Evolutionary conservation across 2,888 invertebrate genomes (phyloP).

Genomic region (Scrobipalpa costella): DNA sequence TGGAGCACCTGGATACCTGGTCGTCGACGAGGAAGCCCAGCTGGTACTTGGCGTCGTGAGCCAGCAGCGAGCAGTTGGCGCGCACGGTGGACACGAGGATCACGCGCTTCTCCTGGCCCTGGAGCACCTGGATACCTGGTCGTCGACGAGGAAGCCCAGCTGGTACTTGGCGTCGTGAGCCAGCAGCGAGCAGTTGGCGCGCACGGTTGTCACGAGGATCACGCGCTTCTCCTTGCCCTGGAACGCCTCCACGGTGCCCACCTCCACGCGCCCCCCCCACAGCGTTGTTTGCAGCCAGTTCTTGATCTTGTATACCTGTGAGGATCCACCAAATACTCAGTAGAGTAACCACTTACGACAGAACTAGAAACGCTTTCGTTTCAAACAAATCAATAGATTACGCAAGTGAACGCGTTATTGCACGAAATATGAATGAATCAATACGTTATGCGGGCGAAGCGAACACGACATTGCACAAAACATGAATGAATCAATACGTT

Average conservation of each 20-base stretch:
- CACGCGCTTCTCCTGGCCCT: too few relatives aligned
- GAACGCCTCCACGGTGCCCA: conserved; percentile 93
- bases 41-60: conserved; percentile 78
- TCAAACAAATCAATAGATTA: too few relatives aligned
- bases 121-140: conserved; percentile 86
- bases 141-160: conserved; percentile 79
- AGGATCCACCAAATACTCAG: too few relatives aligned
- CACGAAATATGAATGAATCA: too few relatives aligned
- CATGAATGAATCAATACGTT: too few relatives aligned
- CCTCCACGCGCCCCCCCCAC: conserved; percentile 75
- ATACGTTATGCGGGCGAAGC: too few relatives aligned
- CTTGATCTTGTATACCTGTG: conserved; percentile 73
- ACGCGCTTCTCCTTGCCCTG: conserved; percentile 93
- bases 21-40: too few relatives aligned
- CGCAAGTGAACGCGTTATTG: too few relatives aligned
- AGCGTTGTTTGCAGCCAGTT: conserved; percentile 53
- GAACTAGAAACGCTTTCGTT: too few relatives aligned
- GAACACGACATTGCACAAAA: too few relatives aligned
- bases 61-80: conserved; percentile 78
- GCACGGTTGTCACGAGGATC: conserved; percentile 90
- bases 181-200: conserved; percentile 81
- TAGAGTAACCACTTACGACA: too few relatives aligned
- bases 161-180: conserved; percentile 78
- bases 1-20: conserved; percentile 93
- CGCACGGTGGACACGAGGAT: too few relatives aligned